These are phyloP conservation scores for Yponomeuta evonymella DNA, from an alignment of 2,888 invertebrate species.

Conservation along the genomic window DNA sequence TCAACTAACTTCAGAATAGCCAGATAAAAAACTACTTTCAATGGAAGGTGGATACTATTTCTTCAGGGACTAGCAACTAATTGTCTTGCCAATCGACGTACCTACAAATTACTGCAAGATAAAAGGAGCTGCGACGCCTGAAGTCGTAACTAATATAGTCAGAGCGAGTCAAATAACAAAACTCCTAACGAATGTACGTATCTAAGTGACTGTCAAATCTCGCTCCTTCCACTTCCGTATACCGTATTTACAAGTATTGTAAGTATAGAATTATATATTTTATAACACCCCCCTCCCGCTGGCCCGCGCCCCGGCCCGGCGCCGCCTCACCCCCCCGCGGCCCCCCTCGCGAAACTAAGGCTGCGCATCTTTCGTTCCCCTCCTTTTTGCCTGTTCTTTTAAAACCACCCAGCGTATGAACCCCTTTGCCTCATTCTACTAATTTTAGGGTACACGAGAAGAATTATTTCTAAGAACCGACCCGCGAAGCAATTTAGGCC, in stretches of 20 bases:
- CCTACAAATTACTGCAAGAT: background rate
- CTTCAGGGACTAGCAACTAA: too few species aligned
- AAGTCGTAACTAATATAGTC: background rate
- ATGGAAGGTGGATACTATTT: too few species aligned
- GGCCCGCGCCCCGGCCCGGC: conserved; percentile 22
- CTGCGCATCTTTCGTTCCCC: conserved; percentile 77
- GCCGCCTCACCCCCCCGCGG: conserved; percentile 24
- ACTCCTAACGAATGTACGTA: conserved; percentile 9
- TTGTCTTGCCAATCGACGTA: too few species aligned
- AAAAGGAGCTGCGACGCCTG: background rate
- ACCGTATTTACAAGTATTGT: conserved; percentile 77
- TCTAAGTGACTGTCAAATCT: conserved; percentile 21
- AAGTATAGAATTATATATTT: conserved; percentile 77
- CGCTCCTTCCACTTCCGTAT: conserved; percentile 55
- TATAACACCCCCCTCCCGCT: conserved; percentile 61
- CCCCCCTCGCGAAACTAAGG: conserved; percentile 71
- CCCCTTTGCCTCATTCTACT: conserved; percentile 76
- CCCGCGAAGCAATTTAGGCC: conserved; percentile 40
- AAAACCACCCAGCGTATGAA: conserved; percentile 74
- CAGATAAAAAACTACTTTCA: too few species aligned
- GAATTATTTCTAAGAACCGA: conserved; percentile 70
- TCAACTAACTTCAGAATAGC: background rate
- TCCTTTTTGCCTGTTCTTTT: conserved; percentile 76
- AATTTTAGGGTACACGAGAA: conserved; percentile 76
- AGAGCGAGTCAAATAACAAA: conserved; percentile 11